phyloP scores from a whole-genome alignment of 2,888 invertebrate genomes.

The Alentia gelatinosa region DNA sequence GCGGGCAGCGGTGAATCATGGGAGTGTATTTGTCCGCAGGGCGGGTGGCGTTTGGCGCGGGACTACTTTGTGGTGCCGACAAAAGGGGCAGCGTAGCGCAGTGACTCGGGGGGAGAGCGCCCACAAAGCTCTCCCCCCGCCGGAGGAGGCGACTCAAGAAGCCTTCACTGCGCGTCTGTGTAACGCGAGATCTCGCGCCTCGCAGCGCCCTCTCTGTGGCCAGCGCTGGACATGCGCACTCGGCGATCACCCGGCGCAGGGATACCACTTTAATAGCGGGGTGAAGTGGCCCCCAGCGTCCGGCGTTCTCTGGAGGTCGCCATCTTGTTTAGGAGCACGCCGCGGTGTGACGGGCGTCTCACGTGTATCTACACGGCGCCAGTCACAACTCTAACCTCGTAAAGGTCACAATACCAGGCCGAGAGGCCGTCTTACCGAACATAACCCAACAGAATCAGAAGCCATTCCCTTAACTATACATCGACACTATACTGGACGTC shows the following conservation, averaged over 20 bases:
- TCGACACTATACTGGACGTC: no score
- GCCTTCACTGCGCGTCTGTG: conserved; percentile 25
- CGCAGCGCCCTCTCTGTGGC: conserved; percentile 29
- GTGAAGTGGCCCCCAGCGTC: neutral
- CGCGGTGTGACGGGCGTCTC: no score
- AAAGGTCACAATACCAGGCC: no score
- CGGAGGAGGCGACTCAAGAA: conserved; percentile 47
- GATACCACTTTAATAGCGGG: conserved; percentile 1
- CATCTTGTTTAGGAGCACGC: no score
- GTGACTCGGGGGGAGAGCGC: neutral
- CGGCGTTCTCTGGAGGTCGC: neutral
- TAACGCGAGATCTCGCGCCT: conserved; percentile 41
- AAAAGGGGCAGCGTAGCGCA: conserved; percentile 31
- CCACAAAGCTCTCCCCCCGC: neutral
- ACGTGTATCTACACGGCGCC: no score
- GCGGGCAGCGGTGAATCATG: conserved; percentile 13
- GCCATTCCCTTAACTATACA: no score
- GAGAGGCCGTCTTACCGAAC: no score
- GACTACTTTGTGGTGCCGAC: conserved; percentile 49
- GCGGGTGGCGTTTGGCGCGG: conserved; percentile 6
- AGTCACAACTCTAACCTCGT: no score
- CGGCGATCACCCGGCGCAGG: neutral
- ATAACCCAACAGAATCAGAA: no score
- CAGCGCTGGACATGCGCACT: conserved; percentile 39
- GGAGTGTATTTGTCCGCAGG: conserved; percentile 43